Percentiles rank a stretch among this genome's conserved stretches.
Evolutionary conservation across 1,140 invertebrate genomes (phyloP).

Genomic region (Trichonephila inaurata): DNA sequence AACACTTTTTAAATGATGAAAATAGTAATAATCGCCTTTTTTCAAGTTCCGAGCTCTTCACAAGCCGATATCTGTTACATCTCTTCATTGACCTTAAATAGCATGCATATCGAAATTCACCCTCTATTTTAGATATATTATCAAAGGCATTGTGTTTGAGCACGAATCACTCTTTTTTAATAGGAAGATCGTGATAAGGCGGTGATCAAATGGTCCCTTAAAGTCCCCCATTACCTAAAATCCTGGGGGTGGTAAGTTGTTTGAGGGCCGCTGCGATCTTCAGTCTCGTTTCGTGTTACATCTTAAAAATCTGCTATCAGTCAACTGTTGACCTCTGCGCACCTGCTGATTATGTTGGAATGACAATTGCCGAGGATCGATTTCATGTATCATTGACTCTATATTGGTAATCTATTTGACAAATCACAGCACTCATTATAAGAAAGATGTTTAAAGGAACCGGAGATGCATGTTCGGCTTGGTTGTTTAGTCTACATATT

Average conservation of each 20-base stretch:
- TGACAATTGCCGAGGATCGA: conserved; percentile 32
- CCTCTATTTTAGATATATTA: conserved; percentile 2
- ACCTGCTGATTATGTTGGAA: neutral
- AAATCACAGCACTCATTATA: neutral
- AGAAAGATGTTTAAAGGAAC: neutral
- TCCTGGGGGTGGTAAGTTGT: neutral
- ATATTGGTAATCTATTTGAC: neutral
- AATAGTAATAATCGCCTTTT: conserved; percentile 12
- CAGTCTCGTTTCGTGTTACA: neutral
- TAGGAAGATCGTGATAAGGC: neutral
- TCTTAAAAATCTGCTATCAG: conserved; percentile 3
- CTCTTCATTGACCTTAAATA: neutral
- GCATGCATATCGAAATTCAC: neutral
- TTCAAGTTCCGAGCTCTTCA: neutral
- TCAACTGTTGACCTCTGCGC: conserved; percentile 4
- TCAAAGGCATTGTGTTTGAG: neutral
- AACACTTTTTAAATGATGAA: conserved; percentile 36
- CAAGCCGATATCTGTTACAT: neutral
- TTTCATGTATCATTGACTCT: neutral
- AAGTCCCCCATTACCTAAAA: neutral
- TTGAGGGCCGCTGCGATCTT: neutral
- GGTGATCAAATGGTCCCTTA: neutral
- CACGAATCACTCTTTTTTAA: conserved; percentile 2
- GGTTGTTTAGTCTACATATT: too few relatives aligned
- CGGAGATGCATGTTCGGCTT: too few relatives aligned